A percentile compares a stretch with the other conserved stretches of the same genome.
Evolutionary conservation across 2,888 invertebrate genomes (phyloP).

Genomic region (Lamproptera curius): DNA sequence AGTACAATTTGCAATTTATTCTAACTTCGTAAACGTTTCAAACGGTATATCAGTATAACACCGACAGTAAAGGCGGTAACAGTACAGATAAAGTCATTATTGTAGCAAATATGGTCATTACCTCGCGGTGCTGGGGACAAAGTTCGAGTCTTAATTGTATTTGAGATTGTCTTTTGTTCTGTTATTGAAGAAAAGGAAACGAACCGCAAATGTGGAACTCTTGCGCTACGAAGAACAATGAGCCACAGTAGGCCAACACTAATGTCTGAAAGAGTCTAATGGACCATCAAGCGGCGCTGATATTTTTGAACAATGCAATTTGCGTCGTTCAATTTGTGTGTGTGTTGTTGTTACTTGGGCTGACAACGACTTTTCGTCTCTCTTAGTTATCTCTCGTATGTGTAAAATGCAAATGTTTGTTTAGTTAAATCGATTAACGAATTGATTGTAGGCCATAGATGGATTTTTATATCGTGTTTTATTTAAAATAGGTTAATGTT

Average conservation of each 20-base stretch:
- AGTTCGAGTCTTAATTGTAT: conserved; percentile 6
- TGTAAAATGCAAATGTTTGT: no score
- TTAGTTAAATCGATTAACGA: no score
- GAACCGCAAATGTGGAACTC: conserved; percentile 16
- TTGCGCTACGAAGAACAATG: conserved; percentile 5
- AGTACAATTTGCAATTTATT: no score
- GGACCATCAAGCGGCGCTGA: neutral
- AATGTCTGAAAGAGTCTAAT: conserved; percentile 15
- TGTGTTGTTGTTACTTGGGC: no score
- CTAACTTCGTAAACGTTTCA: neutral
- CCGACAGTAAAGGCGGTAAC: no score
- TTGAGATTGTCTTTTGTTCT: conserved; percentile 16
- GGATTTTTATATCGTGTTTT: no score
- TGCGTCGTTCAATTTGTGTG: no score
- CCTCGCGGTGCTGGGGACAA: neutral
- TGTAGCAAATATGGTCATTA: neutral
- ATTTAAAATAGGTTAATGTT: no score
- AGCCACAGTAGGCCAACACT: conserved; percentile 5
- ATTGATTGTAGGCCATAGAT: no score
- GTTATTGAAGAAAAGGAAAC: conserved; percentile 3
- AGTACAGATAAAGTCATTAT: conserved; percentile 5
- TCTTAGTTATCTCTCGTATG: conserved; percentile 19
- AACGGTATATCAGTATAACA: no score
- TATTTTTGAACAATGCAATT: conserved; percentile 9
- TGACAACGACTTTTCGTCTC: conserved; percentile 10